These are phyloP conservation scores for Laticauda laticaudata DNA, from an alignment of 2,113 vertebrate species.

Conservation along the genomic window DNA sequence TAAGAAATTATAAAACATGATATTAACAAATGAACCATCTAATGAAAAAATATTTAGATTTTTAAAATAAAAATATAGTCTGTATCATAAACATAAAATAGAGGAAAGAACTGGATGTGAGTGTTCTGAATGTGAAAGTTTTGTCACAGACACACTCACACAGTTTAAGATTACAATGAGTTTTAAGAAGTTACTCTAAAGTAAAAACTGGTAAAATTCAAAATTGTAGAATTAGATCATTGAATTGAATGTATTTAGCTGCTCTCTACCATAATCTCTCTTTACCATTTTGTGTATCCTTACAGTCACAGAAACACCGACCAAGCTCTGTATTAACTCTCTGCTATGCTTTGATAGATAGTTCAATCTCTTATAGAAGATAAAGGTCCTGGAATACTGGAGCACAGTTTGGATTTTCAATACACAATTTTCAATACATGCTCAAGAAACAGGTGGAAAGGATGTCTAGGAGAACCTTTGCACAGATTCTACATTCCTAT, in stretches of 20 bases:
- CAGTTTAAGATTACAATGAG: background rate
- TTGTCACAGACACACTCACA: background rate
- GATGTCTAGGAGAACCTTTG: background rate
- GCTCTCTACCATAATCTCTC: background rate
- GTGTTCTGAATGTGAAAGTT: background rate
- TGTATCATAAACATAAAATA: background rate
- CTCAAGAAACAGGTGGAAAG: background rate
- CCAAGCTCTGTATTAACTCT: background rate
- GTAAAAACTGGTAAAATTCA: background rate
- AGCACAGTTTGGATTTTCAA: background rate
- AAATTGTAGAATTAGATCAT: conserved; percentile 12
- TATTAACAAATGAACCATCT: background rate
- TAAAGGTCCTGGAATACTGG: background rate
- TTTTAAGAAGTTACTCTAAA: background rate
- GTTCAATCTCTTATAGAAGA: background rate
- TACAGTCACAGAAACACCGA: background rate
- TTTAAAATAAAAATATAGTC: background rate
- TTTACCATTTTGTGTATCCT: background rate
- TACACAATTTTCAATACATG: background rate
- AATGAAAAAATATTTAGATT: background rate
- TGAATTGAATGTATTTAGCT: background rate
- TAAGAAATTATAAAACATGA: background rate
- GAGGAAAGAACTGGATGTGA: background rate
- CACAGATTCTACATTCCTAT: background rate
- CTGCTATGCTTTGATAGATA: background rate